Evolutionary conservation across 1,140 invertebrate species (phyloP).

Genomic region (Pinna nobilis): DNA sequence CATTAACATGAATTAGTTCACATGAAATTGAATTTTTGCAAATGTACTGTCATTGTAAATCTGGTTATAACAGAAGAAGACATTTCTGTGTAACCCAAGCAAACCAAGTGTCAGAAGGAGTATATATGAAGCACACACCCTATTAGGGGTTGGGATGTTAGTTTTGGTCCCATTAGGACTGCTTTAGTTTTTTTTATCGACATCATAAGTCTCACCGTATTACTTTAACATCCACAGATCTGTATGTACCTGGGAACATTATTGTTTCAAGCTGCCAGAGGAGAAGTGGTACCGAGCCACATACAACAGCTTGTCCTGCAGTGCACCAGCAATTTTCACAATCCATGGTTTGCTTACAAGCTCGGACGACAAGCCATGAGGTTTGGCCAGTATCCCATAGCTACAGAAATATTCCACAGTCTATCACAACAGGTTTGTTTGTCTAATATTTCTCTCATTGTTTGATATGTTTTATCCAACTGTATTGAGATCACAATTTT

Average conservation of each 20-base stretch:
- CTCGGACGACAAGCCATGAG: conserved; percentile 89
- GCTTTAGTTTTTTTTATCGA: too few species aligned
- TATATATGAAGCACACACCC: background rate
- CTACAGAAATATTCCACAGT: conserved; percentile 76
- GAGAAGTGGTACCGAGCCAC: conserved; percentile 56
- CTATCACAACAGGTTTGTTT: conserved; percentile 48
- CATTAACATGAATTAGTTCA: too few species aligned
- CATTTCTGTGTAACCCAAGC: too few species aligned
- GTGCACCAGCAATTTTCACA: conserved; percentile 78
- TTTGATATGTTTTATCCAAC: too few species aligned
- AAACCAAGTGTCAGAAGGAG: background rate
- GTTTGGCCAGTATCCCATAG: conserved; percentile 76
- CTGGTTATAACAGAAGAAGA: too few species aligned
- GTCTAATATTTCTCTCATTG: background rate
- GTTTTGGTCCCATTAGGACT: too few species aligned
- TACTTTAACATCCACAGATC: conserved; percentile 63
- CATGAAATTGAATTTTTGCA: too few species aligned
- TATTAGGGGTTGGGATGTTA: background rate
- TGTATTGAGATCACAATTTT: too few species aligned
- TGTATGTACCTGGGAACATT: conserved; percentile 84
- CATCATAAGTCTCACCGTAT: too few species aligned
- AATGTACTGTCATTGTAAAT: too few species aligned
- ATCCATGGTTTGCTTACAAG: conserved; percentile 90
- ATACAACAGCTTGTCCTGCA: conserved; percentile 64
- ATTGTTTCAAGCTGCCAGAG: conserved; percentile 85